phyloP scores from a whole-genome alignment of 2,888 invertebrate species.

The Amiota communis region DNA sequence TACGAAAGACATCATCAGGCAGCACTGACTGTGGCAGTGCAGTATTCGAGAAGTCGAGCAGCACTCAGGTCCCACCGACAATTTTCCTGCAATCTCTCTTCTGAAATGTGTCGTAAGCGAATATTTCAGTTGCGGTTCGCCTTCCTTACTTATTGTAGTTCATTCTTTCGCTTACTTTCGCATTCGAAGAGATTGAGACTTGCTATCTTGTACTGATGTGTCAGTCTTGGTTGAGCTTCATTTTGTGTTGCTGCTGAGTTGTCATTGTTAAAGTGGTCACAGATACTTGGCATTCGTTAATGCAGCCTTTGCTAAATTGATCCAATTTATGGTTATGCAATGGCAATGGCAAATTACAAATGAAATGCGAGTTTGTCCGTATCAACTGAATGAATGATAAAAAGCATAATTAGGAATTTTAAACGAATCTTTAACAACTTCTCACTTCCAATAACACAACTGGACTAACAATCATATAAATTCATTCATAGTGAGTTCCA shows the following conservation, averaged over 20 bases:
- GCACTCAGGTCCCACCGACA: background rate
- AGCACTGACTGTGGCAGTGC: background rate
- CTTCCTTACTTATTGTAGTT: too few species aligned
- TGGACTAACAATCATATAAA: too few species aligned
- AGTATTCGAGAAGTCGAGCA: background rate
- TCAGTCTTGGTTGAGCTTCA: background rate
- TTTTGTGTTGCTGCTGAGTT: conserved; percentile 2
- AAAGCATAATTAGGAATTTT: conserved; percentile 10
- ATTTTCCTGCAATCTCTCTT: background rate
- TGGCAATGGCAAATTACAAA: conserved; percentile 68
- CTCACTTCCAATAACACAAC: background rate
- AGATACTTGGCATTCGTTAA: conserved; percentile 36
- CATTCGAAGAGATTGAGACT: background rate
- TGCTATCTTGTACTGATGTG: background rate
- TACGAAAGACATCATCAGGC: background rate
- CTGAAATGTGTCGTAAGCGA: too few species aligned
- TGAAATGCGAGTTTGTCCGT: conserved; percentile 49
- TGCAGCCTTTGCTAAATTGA: conserved; percentile 64
- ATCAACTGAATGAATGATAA: background rate
- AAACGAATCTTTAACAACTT: background rate
- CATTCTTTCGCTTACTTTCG: too few species aligned
- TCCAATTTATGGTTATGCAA: conserved; percentile 71
- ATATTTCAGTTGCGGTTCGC: too few species aligned
- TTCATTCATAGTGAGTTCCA: background rate
- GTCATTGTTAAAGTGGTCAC: conserved; percentile 9